Base-by-base conservation (phyloP, 2,888 invertebrate genomes). In the Pelosia muscerda region DNA sequence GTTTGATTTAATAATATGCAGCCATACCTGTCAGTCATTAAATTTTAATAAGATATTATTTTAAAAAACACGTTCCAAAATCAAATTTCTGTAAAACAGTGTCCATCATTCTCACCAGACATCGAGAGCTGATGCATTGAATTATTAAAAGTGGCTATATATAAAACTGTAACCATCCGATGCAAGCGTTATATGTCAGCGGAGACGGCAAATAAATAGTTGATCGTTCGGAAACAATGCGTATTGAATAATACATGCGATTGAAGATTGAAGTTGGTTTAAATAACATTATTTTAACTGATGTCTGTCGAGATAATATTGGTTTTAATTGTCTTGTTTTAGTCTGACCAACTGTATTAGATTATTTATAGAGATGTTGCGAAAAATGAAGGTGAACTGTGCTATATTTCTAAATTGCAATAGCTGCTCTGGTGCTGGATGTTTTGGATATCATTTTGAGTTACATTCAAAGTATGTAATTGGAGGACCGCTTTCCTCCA, bases 151-250 rank as follows among this genome's bases (percentile, higher is more conserved):
- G 71, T 66, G 69, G 31, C 75, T 76, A 66, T 74, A 70, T 73
- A 65, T 69, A 73, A 68, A 68, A 55, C 58, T 54, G 66, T 56
- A 65, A 68, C 60, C 60, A 70, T 73, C 42, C 61, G 60, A 58
- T 71, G 78, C 80, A 80, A 77, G 83, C 77, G 83, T 81, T 81
- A 81, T 82, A 81, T 78, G 80, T 79, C 82, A 78, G 66, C 57
- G 56, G 34, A 78, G 79, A 82, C 81, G 78, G 81, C 76, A 78
- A 79, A 85, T 85, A 84, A 84, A 83, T 84, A 81, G 81, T 81
- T 78, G 78, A 78, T 79, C 77, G 76, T 73, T 71, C 68, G 63
- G 73, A 76, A 78, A 85, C 85, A 85, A 85, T 85, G 81, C 77
- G 66, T 67, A 23, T 65, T 85, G 85, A 85, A 85, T 85, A 81